These are phyloP conservation scores for Melanocharis versteri DNA, from an alignment of 2,113 vertebrate genomes.

Conservation along the genomic window DNA sequence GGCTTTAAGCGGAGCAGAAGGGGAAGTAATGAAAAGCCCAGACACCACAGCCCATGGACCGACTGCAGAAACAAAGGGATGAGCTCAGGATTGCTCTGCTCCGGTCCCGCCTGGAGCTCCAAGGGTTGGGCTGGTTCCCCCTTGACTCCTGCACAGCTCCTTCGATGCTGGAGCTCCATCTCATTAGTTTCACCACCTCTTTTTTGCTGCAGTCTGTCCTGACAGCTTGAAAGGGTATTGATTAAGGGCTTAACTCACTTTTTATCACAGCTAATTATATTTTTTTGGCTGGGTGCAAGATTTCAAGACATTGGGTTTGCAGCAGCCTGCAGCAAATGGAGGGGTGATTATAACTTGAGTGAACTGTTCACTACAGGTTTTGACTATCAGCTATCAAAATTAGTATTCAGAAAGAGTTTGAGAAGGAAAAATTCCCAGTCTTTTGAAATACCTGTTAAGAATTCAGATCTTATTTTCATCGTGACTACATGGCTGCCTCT, in stretches of 20 bases:
- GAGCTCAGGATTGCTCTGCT: background rate
- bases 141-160: background rate
- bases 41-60: background rate
- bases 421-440: background rate
- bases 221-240: conserved; percentile 38
- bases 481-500: background rate
- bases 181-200: conserved; percentile 26
- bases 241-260: conserved; percentile 48
- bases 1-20: background rate
- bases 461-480: background rate
- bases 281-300: conserved; percentile 17
- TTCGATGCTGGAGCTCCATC: background rate
- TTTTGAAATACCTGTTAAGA: background rate
- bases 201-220: background rate
- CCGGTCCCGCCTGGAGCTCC: background rate
- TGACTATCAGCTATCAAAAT: background rate
- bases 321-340: background rate
- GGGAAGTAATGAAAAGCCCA: background rate
- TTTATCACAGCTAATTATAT: conserved; percentile 50
- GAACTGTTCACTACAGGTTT: background rate
- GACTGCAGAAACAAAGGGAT: background rate
- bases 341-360: background rate
- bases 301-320: background rate
- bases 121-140: background rate
- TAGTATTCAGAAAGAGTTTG: background rate